Percentiles rank a stretch among this genome's conserved stretches.
These are phyloP conservation scores for Protula sp. DNA, from an alignment of 2,888 invertebrate species.

Conservation along the genomic window DNA sequence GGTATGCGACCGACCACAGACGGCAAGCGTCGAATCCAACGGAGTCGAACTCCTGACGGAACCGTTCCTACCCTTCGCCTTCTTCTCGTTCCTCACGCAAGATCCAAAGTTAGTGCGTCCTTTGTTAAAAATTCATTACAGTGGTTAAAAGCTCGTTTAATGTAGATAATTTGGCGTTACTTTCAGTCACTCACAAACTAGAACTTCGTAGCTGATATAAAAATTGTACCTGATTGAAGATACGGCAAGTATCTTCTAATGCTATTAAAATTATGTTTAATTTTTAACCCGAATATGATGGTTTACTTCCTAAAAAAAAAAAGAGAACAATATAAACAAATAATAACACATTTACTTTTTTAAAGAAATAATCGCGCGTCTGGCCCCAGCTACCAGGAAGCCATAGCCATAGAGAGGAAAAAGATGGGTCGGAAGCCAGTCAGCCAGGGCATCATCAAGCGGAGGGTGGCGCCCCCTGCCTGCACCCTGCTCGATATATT, in stretches of 20 bases:
- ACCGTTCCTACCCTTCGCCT: slow-evolving; percentile 50
- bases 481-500: slow-evolving; percentile 46
- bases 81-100: slow-evolving; percentile 46
- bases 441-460: slow-evolving; percentile 43
- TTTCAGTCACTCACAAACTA: too few species aligned
- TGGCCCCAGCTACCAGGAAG: slow-evolving; percentile 13
- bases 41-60: slow-evolving; percentile 46
- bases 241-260: too few species aligned
- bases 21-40: slow-evolving; percentile 47
- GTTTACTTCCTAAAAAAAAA: too few species aligned
- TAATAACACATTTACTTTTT: too few species aligned
- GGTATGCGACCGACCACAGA: slow-evolving; percentile 42
- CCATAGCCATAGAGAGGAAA: slow-evolving; percentile 19
- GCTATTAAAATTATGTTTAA: too few species aligned
- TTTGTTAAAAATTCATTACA: too few species aligned
- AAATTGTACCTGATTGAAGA: too few species aligned
- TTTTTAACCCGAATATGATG: too few species aligned
- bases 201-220: too few species aligned
- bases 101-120: slow-evolving; percentile 11
- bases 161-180: too few species aligned
- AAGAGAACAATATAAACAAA: too few species aligned
- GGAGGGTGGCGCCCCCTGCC: slow-evolving; percentile 42
- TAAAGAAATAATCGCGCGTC: neutral
- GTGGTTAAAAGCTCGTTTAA: too few species aligned
- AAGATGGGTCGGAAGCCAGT: slow-evolving; percentile 10